phyloP scores from a whole-genome alignment of 2,888 invertebrate species.

The Eilema depressum region DNA sequence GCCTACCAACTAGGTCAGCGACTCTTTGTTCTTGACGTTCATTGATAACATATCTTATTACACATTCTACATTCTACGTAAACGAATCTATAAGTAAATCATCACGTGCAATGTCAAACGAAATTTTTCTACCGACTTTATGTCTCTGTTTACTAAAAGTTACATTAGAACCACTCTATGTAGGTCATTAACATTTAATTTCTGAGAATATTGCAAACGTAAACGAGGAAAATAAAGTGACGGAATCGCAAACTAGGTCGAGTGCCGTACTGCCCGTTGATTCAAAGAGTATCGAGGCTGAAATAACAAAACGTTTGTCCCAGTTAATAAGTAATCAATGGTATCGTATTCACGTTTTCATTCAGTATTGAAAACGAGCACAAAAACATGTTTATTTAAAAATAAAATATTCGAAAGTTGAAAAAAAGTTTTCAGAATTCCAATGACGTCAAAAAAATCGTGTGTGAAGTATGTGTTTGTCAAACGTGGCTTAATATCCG shows the following conservation, averaged over 20 bases:
- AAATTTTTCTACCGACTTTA: conserved; percentile 25
- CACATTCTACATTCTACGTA: conserved; percentile 44
- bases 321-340: conserved; percentile 59
- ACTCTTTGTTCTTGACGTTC: conserved; percentile 69
- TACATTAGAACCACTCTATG: conserved; percentile 55
- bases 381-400: conserved; percentile 22
- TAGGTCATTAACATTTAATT: conserved; percentile 82
- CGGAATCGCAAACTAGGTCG: conserved; percentile 71
- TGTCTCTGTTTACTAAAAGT: conserved; percentile 37
- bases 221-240: conserved; percentile 75
- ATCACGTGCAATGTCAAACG: conserved; percentile 21
- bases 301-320: conserved; percentile 66
- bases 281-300: conserved; percentile 62
- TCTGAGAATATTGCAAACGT: conserved; percentile 69
- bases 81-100: conserved; percentile 25
- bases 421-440: conserved; percentile 14
- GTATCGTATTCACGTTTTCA: conserved; percentile 40
- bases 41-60: conserved; percentile 59
- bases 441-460: conserved; percentile 13
- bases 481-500: conserved; percentile 55
- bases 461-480: conserved; percentile 39
- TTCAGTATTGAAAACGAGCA: conserved; percentile 27
- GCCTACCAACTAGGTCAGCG: conserved; percentile 76
- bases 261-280: conserved; percentile 51
- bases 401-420: conserved; percentile 21